Base-by-base conservation (phyloP, 2,113 vertebrate genomes). In the Cinclus cinclus region DNA sequence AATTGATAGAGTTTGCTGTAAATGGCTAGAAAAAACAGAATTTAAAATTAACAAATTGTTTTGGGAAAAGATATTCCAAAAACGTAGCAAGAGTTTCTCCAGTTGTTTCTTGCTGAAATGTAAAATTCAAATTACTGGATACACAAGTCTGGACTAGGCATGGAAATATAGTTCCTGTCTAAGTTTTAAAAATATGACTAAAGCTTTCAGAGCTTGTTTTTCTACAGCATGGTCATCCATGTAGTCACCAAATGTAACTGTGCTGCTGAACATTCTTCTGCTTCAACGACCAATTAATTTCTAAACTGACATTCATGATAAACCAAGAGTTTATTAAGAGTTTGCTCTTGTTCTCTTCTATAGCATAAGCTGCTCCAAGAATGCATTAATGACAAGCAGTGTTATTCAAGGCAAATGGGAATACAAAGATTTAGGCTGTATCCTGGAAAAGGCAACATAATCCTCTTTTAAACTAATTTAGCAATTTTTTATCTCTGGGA, bases 401-500 rank as follows among this genome's bases (percentile, higher is more conserved):
- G 88, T 92, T 96, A 93, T 82, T 93, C 74, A 70, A 96, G 62
- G 81, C 50, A 96, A 92, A 87, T 6, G 78, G 71, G 94, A 96
- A 96, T 78, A 78, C 3, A 90, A 94, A 91, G 60, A 89, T 92
- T 94, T 85, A 91, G 41, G 56, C 33, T 84, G 59, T 35, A 94
- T 64, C 58, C 82, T 86, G 71, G 73, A 95, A 97, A 96, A 90
- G 71, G 70, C 59, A 95, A 83, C 7, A 0, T 77, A 93, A 96
- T 94, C 77, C 67, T 94, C 87, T 89, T 95, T 87, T 42, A 81
- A 92, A 94, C 69, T 92, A 82, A 94, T 82, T 90, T 49, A 92
- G 60, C 47, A 22, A 35, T 94, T 95, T 92, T 62, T 47, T 67
- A 64, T 78, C 59, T 89, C 79, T 75, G 7, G 2, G 4, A 33